A percentile compares a stretch with the other conserved stretches of the same genome.
Evolutionary conservation across 2,888 invertebrate species (phyloP).

Genomic region (Sabatieria punctata): DNA sequence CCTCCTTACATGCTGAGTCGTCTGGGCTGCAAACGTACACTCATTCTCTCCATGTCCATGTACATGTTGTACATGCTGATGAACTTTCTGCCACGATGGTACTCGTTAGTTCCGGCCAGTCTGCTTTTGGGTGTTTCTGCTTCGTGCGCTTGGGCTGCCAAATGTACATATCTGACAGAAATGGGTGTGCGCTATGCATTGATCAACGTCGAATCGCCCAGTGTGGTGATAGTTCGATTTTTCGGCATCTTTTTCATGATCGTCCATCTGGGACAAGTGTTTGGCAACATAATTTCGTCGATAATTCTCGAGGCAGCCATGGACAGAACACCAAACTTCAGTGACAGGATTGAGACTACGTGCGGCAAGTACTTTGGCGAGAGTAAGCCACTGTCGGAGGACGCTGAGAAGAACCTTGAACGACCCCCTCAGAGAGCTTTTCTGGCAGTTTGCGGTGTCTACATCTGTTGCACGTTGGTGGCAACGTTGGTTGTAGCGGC

Average conservation of each 20-base stretch:
- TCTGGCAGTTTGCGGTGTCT: constrained; percentile 52
- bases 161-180: constrained; percentile 87
- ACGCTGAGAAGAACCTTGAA: constrained; percentile 38
- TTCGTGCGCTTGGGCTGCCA: constrained; percentile 96
- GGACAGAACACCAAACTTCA: too few relatives aligned
- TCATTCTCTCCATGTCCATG: constrained; percentile 73
- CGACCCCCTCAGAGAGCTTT: constrained; percentile 52
- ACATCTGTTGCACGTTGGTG: constrained; percentile 63
- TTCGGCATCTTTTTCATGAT: constrained; percentile 97
- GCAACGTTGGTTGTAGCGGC: constrained; percentile 70
- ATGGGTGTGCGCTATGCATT: constrained; percentile 77
- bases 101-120: constrained; percentile 60
- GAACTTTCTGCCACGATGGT: constrained; percentile 67
- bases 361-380: constrained; percentile 44
- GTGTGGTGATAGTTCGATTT: constrained; percentile 78
- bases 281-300: constrained; percentile 90
- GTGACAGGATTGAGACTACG: too few relatives aligned
- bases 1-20: constrained; percentile 79
- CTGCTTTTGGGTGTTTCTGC: constrained; percentile 84
- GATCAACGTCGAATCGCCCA: constrained; percentile 50
- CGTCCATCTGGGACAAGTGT: constrained; percentile 86
- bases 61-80: constrained; percentile 85
- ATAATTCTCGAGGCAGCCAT: constrained; percentile 21
- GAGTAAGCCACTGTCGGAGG: constrained; percentile 15
- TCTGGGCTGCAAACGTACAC: constrained; percentile 87